Percentiles rank a stretch among this genome's conserved stretches.
phyloP scores from a whole-genome alignment of 1,140 invertebrate genomes.

The Phortica variegata region DNA sequence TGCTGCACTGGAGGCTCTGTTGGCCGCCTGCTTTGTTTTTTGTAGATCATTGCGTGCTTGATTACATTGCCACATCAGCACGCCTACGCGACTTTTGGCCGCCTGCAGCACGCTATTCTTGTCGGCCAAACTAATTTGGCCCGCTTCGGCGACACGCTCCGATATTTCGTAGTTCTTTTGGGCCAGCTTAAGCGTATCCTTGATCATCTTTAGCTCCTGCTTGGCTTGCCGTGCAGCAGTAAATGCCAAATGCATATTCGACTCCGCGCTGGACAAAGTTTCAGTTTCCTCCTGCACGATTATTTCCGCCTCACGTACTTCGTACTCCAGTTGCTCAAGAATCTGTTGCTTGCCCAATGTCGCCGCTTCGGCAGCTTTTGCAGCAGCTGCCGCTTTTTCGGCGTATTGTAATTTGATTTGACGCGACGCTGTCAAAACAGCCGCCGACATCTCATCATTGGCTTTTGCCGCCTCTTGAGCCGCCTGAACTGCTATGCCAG shows the following conservation, averaged over 20 bases:
- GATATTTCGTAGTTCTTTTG: constrained; percentile 14
- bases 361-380: constrained; percentile 34
- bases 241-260: constrained; percentile 17
- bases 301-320: constrained; percentile 28
- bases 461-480: constrained; percentile 34
- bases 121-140: constrained; percentile 23
- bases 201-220: constrained; percentile 16
- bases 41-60: constrained; percentile 23
- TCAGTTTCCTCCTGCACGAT: constrained; percentile 30
- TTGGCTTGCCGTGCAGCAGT: constrained; percentile 16
- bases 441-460: constrained; percentile 34
- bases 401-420: constrained; percentile 35
- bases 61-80: constrained; percentile 18
- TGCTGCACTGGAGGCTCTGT: constrained; percentile 22
- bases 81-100: constrained; percentile 25
- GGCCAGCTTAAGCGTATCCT: constrained; percentile 4
- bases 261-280: constrained; percentile 17
- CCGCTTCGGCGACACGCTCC: constrained; percentile 21
- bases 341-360: constrained; percentile 23
- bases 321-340: constrained; percentile 33
- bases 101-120: constrained; percentile 21
- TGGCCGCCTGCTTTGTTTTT: constrained; percentile 30
- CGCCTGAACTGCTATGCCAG: constrained; percentile 27
- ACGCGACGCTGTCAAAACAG: constrained; percentile 26
- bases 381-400: constrained; percentile 28